Evolutionary conservation across 1,140 invertebrate genomes (phyloP), one percentile per base, ranked within the genome.

Genomic region (Diorhabda carinulata): DNA sequence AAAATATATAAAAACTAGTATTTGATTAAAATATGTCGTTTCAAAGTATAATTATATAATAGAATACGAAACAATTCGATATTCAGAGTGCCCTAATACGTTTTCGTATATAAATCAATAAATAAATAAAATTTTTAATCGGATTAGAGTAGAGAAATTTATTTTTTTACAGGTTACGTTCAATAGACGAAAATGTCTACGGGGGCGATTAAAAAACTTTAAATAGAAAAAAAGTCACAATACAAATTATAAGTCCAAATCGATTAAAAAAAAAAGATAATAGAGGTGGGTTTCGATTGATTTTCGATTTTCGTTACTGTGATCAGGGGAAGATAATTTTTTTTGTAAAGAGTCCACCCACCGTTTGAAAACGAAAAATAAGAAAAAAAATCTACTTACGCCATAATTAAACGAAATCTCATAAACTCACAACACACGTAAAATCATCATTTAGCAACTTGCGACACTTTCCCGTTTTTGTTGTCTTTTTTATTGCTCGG

Each of bases 361-460:
- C n/a, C 47, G 3, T 52, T 52, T 52, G n/a, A 4, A n/a, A 8
- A n/a, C 47, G 2, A 25, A 25, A 25, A 25, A 25, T 25, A 25
- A 25, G 25, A 25, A 25, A 25, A 25, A 25, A 25, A 25, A 25
- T 52, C 47, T 52, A 52, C 47, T 8, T 8, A 52, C 4, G 6
- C 6, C 2, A 3, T 52, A 6, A n/a, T 52, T 8, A 8, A 52
- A n/a, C 47, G n/a, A 2, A 52, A 52, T 8, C n/a, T 8, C 6
- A 52, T 8, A 52, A 52, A n/a, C 47, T 52, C 47, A 52, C n/a
- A 52, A 52, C 47, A 52, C 6, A 10, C 58, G 58, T 10, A 25
- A 25, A 10, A 60, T 60, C 41, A 60, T 60, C 58, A 60, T 60
- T 60, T 60, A 6, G 58, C n/a, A 6, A 60, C 41, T 60, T 60